These are phyloP conservation scores for Crax fasciolata DNA, from an alignment of 2,797 vertebrate genomes.

Conservation along the genomic window DNA sequence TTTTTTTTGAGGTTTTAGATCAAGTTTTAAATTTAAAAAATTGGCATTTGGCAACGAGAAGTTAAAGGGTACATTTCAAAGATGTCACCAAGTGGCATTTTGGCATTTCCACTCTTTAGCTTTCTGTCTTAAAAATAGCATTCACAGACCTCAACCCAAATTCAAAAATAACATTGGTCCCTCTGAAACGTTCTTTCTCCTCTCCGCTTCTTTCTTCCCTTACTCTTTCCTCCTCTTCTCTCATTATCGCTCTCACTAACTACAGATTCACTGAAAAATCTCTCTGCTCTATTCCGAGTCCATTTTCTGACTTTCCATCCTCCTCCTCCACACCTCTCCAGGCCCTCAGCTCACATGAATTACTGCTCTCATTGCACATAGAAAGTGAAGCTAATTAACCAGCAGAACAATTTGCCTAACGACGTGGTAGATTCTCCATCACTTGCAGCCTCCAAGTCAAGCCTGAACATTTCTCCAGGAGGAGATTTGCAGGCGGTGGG, in stretches of 20 bases:
- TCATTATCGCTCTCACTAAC: background rate
- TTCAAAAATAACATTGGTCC: background rate
- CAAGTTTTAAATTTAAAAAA: conserved; percentile 24
- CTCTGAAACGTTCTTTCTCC: background rate
- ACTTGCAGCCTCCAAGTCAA: conserved; percentile 63
- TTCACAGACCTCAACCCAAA: conserved; percentile 32
- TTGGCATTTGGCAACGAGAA: conserved; percentile 27
- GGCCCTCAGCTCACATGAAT: conserved; percentile 9
- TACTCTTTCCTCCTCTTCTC: background rate
- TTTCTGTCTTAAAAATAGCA: conserved; percentile 37
- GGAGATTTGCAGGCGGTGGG: background rate
- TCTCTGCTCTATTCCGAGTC: conserved; percentile 37
- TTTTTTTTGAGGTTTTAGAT: background rate
- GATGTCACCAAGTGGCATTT: conserved; percentile 43
- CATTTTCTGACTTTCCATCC: conserved; percentile 1
- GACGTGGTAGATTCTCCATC: conserved; percentile 68
- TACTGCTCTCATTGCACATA: conserved; percentile 68
- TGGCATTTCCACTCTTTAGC: conserved; percentile 31
- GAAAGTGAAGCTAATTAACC: conserved; percentile 74
- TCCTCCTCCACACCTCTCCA: conserved; percentile 33
- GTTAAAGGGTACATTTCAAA: conserved; percentile 9
- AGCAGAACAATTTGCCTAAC: conserved; percentile 74
- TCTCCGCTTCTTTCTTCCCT: background rate
- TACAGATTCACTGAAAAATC: conserved; percentile 17
- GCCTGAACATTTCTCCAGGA: background rate